These are phyloP conservation scores for Sinocyclocheilus anophthalmus DNA, from an alignment of 2,113 vertebrate species.

Conservation along the genomic window DNA sequence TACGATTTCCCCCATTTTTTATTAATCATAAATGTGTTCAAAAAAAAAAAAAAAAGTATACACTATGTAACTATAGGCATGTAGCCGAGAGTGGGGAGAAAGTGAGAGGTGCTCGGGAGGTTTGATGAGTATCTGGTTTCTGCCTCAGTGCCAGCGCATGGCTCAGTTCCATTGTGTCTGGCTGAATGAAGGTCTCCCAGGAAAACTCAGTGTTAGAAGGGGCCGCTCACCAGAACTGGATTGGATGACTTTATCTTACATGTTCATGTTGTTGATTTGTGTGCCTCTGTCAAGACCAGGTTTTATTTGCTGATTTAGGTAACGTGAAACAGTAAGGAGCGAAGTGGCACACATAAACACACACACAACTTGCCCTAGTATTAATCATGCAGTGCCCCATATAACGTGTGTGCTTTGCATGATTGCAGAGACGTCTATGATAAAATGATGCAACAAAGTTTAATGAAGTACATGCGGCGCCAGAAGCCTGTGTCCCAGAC, in stretches of 20 bases:
- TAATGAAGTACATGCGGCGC: no score
- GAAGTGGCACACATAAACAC: neutral
- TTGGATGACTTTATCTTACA: neutral
- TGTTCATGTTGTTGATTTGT: conserved; percentile 28
- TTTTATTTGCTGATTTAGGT: conserved; percentile 11
- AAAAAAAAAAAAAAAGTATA: no score
- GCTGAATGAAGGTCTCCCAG: conserved; percentile 13
- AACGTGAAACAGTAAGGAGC: conserved; percentile 20
- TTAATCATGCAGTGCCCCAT: neutral
- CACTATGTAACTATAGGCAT: neutral
- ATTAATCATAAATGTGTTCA: no score
- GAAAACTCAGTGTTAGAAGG: neutral
- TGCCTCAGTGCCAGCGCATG: conserved; percentile 21
- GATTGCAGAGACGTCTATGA: neutral
- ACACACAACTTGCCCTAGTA: neutral
- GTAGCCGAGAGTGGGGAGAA: neutral
- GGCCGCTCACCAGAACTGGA: conserved; percentile 6
- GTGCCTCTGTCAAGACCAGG: neutral
- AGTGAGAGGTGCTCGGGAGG: neutral
- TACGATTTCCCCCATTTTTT: no score
- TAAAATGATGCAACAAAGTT: neutral
- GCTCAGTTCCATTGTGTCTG: conserved; percentile 34
- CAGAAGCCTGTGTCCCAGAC: no score
- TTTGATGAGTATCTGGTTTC: conserved; percentile 38
- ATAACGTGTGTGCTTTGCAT: neutral